Evolutionary conservation across 1,140 invertebrate species (phyloP).

Genomic region (Luehdorfia chinensis): DNA sequence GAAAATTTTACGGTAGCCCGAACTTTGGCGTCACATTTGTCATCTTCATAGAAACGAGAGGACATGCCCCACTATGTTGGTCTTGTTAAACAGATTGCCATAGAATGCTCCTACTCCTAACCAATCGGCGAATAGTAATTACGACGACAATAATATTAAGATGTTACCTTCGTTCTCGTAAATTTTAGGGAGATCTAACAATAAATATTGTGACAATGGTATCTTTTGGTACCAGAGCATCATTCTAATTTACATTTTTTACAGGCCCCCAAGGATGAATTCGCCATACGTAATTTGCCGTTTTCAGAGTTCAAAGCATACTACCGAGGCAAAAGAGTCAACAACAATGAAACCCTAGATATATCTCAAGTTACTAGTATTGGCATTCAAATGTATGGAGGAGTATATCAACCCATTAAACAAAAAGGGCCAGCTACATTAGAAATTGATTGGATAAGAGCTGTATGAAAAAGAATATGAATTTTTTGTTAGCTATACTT

Average conservation of each 20-base stretch:
- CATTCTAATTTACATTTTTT: constrained; percentile 30
- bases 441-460: constrained; percentile 82
- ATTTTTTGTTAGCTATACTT: constrained; percentile 2
- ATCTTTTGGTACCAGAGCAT: too few species aligned
- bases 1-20: too few species aligned
- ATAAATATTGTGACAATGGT: too few species aligned
- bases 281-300: constrained; percentile 73
- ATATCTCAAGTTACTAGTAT: constrained; percentile 79
- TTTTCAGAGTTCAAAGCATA: constrained; percentile 81
- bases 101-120: too few species aligned
- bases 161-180: too few species aligned
- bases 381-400: constrained; percentile 83
- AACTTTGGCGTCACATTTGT: too few species aligned
- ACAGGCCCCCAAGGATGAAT: constrained; percentile 75
- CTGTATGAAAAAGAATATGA: constrained; percentile 42
- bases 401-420: constrained; percentile 82
- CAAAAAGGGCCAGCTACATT: constrained; percentile 82
- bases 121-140: too few species aligned
- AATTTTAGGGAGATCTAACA: too few species aligned
- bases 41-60: too few species aligned
- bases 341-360: constrained; percentile 78
- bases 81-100: too few species aligned
- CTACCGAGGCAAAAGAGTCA: constrained; percentile 78
- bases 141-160: too few species aligned
- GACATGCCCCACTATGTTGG: too few species aligned